These are phyloP conservation scores for Garra rufa DNA, from an alignment of 2,113 vertebrate species.

Conservation along the genomic window DNA sequence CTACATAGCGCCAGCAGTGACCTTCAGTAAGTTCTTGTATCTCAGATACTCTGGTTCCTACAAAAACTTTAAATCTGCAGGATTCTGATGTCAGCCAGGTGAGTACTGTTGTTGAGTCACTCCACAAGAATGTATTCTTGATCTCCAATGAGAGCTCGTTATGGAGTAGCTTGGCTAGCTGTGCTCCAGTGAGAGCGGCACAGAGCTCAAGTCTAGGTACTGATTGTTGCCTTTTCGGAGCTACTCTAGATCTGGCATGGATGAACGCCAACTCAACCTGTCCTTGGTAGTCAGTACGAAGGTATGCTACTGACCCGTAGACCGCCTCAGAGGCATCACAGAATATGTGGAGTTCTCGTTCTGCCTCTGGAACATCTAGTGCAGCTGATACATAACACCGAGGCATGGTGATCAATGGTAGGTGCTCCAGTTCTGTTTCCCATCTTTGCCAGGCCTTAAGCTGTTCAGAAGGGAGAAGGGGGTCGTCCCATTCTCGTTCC, in stretches of 20 bases:
- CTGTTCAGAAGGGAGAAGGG: neutral
- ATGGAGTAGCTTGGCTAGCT: conserved; percentile 15
- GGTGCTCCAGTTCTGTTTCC: neutral
- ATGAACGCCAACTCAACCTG: conserved; percentile 27
- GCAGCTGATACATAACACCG: neutral
- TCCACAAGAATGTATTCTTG: neutral
- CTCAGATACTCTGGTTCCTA: conserved; percentile 16
- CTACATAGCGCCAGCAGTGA: conserved; percentile 12
- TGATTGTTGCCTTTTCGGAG: conserved; percentile 34
- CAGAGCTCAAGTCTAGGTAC: conserved; percentile 23
- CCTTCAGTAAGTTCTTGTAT: conserved; percentile 52
- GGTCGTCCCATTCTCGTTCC: conserved; percentile 19
- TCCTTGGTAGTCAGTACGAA: neutral
- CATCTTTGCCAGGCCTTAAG: neutral
- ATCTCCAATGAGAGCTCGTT: conserved; percentile 32
- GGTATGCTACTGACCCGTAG: conserved; percentile 38
- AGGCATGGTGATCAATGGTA: neutral
- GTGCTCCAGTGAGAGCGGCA: conserved; percentile 28
- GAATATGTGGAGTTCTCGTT: conserved; percentile 15
- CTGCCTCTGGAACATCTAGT: neutral
- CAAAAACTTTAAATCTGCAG: conserved; percentile 8
- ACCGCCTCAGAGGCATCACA: conserved; percentile 25
- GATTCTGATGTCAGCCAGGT: conserved; percentile 37
- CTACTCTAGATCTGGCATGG: conserved; percentile 15
- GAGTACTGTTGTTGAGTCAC: conserved; percentile 22